Percentiles rank a stretch among this genome's conserved stretches.
Conservation (phyloP, 2,113 vertebrate genomes). For the Anthoscopus minutus region DNA sequence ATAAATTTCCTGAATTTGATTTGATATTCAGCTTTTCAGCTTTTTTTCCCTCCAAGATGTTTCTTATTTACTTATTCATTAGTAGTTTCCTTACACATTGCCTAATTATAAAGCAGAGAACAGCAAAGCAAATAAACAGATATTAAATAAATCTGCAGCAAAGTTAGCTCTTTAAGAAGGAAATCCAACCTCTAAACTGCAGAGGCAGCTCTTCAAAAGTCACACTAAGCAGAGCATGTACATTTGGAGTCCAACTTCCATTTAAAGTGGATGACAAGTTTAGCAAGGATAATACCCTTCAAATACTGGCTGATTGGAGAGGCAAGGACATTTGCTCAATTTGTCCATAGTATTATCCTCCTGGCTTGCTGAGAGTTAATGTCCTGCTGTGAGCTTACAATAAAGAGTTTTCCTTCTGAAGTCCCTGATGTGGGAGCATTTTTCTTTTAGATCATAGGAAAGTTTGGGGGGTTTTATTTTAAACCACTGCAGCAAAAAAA, state of each 20-base stretch:
- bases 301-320: conserved; percentile 11
- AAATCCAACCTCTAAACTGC: background rate
- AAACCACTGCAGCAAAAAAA: conserved; percentile 41
- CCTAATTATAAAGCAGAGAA: background rate
- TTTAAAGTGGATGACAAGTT: conserved; percentile 44
- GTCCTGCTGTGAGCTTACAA: conserved; percentile 19
- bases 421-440: background rate
- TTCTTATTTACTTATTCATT: background rate
- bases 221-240: background rate
- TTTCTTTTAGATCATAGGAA: conserved; percentile 35
- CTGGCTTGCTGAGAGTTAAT: background rate
- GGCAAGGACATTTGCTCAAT: conserved; percentile 39
- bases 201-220: conserved; percentile 5
- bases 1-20: background rate
- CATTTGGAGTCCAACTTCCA: conserved; percentile 14
- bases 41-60: background rate
- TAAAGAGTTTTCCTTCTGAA: conserved; percentile 18
- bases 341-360: conserved; percentile 9
- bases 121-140: background rate
- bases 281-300: conserved; percentile 41
- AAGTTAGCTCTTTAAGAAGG: background rate
- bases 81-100: background rate
- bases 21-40: background rate
- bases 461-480: conserved; percentile 2
- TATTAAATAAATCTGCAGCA: background rate